Evolutionary conservation across 2,888 invertebrate species (phyloP), one percentile per base, ranked within the genome.

Genomic region (Agrilus mali): DNA sequence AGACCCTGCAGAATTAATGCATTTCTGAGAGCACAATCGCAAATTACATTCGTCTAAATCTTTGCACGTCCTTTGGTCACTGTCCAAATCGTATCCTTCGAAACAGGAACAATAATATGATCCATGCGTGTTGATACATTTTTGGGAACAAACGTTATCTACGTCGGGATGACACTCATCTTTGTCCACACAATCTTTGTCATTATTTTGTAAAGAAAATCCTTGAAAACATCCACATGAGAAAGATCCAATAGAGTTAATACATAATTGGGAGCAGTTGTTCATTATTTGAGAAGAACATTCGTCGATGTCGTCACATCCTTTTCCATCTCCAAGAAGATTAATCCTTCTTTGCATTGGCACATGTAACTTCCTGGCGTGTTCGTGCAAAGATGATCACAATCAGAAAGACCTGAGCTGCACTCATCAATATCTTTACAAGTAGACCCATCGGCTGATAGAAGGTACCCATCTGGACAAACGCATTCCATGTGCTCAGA

Each of bases 261-360:
- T 45, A 36, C 60, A 60, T 14, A 54, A 37, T 17, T 61, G 59
- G 10, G 53, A 51, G 33, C 60, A 61, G 39, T 55, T 53, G 47
- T 63, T 60, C 16, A 64, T 57, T 46, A 67, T 52, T 22, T 50
- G 47, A 22, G 48, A 48, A 1, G 59, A 46, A 37, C 70, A 71
- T 48, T 67, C 68, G 52, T 69, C 59, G 3, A 66, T 50, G 57
- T 73, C 72, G 47, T 65, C 55, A 49, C 75, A 75, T 3, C 61
- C 64, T 48, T 50, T 63, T 14, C 66, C 67, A 38, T 70, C 69
- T 13, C 60, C 57, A 5, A 65, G 66, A 6, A 74, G 60, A 7
- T 58, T 53, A 54, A 78, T 0, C 80, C 80, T 2, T 63, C 55
- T 12, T 72, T 73, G 53, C 83, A 83, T n/a, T 61, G 61, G 55